These are phyloP conservation scores for Hofmannophila pseudospretella DNA, from an alignment of 2,888 invertebrate genomes.

Conservation along the genomic window DNA sequence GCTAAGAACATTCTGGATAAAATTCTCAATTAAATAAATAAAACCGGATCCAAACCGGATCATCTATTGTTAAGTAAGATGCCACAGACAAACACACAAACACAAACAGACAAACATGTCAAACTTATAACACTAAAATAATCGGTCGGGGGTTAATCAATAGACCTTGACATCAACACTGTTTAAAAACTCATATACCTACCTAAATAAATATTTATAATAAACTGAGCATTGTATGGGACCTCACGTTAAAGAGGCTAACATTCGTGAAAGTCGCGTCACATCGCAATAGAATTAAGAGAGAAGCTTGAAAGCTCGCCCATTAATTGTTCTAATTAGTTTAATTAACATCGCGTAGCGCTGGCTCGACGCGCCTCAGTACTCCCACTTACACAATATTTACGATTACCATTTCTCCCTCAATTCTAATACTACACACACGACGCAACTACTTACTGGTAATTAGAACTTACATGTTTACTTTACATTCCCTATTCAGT, in stretches of 20 bases:
- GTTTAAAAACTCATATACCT: background rate
- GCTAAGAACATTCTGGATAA: too few species aligned
- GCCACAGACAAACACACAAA: too few species aligned
- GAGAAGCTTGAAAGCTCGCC: constrained; percentile 24
- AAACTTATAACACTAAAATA: too few species aligned
- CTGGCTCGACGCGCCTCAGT: constrained; percentile 31
- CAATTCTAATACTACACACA: constrained; percentile 13
- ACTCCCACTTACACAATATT: constrained; percentile 26
- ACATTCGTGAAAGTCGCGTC: constrained; percentile 31
- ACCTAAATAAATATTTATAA: constrained; percentile 2
- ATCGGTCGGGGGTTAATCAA: background rate
- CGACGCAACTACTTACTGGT: constrained; percentile 8
- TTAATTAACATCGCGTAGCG: constrained; percentile 60
- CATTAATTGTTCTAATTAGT: constrained; percentile 59
- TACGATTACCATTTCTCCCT: constrained; percentile 21
- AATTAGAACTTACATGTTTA: constrained; percentile 13
- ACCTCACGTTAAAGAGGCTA: constrained; percentile 8
- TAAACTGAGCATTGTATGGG: constrained; percentile 8
- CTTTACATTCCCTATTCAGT: constrained; percentile 12
- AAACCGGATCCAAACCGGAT: too few species aligned
- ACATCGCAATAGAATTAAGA: constrained; percentile 17
- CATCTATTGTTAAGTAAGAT: too few species aligned
- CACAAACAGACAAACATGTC: too few species aligned
- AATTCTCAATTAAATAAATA: too few species aligned
- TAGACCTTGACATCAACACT: background rate